phyloP scores from a whole-genome alignment of 2,797 vertebrate species.

The Propithecus perrieri region DNA sequence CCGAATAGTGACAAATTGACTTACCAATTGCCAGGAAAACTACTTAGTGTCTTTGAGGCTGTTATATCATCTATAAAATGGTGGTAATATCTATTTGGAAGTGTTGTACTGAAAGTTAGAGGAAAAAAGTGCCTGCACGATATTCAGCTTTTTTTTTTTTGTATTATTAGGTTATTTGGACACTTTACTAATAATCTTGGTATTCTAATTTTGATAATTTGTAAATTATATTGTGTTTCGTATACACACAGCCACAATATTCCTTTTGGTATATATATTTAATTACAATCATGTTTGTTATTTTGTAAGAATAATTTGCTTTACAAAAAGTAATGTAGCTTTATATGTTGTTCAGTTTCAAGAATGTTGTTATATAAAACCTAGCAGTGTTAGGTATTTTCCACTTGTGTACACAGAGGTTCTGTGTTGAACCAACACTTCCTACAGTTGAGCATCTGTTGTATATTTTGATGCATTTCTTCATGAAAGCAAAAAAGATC shows the following conservation, averaged over 20 bases:
- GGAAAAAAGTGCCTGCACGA: background rate
- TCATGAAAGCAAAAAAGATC: background rate
- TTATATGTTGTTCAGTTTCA: background rate
- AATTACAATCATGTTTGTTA: background rate
- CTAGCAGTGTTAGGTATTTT: background rate
- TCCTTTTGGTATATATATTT: background rate
- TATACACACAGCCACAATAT: background rate
- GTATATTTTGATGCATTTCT: background rate
- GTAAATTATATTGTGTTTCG: background rate
- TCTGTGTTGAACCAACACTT: background rate
- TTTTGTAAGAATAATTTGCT: background rate
- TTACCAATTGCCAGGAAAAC: background rate
- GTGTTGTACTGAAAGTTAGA: background rate
- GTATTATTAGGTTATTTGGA: background rate
- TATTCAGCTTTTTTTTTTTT: background rate
- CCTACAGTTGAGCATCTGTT: background rate
- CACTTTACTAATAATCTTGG: background rate
- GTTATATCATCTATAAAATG: background rate
- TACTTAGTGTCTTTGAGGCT: background rate
- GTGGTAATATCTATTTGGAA: background rate
- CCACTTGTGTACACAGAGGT: background rate
- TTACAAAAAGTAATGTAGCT: background rate
- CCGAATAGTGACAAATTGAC: background rate
- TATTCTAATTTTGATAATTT: background rate
- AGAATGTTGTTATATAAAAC: background rate